Percentiles rank a stretch among this genome's conserved stretches.
Conservation (phyloP, 2,113 vertebrate genomes). For the Octodon degus region DNA sequence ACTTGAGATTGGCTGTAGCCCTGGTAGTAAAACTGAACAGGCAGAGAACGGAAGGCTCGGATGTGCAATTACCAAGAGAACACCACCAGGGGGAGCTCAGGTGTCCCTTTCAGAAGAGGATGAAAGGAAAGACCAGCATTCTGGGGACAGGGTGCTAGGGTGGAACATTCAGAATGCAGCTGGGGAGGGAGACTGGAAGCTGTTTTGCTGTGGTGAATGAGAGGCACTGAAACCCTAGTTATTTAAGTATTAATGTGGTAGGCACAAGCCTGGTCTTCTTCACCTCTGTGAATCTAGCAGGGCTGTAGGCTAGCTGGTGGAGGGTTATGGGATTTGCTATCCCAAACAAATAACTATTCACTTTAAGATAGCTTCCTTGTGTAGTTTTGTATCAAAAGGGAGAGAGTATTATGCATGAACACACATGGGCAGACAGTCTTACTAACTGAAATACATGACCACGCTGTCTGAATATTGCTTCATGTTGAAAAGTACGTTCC, state of each 20-base stretch:
- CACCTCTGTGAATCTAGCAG: background rate
- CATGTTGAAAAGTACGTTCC: constrained; percentile 9
- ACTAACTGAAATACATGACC: background rate
- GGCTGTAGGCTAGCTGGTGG: background rate
- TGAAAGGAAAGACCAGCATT: accelerated
- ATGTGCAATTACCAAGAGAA: accelerated
- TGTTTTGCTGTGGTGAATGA: background rate
- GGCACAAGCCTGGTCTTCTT: background rate
- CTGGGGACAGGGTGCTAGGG: accelerated
- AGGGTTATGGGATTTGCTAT: background rate
- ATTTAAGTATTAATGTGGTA: background rate
- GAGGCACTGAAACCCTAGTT: background rate
- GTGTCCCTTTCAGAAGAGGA: background rate
- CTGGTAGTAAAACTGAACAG: background rate
- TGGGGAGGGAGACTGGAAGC: background rate
- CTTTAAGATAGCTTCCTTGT: background rate
- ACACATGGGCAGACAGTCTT: background rate
- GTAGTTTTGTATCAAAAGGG: background rate
- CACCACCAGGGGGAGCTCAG: constrained; percentile 12
- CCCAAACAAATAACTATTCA: background rate
- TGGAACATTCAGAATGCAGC: background rate
- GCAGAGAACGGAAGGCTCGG: background rate
- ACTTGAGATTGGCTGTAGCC: background rate
- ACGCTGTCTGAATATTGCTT: constrained; percentile 17
- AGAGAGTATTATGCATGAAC: background rate